These are phyloP conservation scores for Cerastis leucographa DNA, from an alignment of 2,888 invertebrate species.

Conservation along the genomic window DNA sequence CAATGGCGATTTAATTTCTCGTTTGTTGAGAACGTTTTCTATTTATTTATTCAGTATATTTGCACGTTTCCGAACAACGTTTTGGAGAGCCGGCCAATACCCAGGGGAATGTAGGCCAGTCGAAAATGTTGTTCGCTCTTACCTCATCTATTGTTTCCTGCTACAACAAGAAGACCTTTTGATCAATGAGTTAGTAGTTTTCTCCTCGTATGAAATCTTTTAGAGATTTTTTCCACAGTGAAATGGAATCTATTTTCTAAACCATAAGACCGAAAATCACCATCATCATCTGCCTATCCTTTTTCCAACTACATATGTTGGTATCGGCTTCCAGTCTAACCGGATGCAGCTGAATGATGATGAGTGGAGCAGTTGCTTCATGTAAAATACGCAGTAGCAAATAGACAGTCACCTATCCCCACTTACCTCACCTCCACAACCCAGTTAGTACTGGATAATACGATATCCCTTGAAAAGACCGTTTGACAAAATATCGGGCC, in stretches of 20 bases:
- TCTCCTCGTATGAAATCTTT: slow-evolving; percentile 16
- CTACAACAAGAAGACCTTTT: slow-evolving; percentile 54
- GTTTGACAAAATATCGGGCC: too few relatives aligned
- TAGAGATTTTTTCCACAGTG: neutral
- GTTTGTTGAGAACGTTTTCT: slow-evolving; percentile 30
- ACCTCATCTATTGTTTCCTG: slow-evolving; percentile 59
- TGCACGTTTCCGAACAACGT: slow-evolving; percentile 39
- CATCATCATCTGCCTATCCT: too few relatives aligned
- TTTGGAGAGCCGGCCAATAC: slow-evolving; percentile 52
- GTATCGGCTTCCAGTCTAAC: too few relatives aligned
- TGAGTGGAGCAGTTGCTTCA: too few relatives aligned
- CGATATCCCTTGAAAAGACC: too few relatives aligned
- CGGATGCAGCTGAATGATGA: too few relatives aligned
- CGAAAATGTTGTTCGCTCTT: slow-evolving; percentile 60
- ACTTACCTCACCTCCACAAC: too few relatives aligned
- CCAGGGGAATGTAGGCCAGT: slow-evolving; percentile 55
- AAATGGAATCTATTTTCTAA: neutral
- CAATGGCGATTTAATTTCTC: slow-evolving; percentile 33
- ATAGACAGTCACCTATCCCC: too few relatives aligned
- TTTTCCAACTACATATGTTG: too few relatives aligned
- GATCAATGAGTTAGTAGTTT: slow-evolving; percentile 53
- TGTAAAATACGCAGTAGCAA: too few relatives aligned
- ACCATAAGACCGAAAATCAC: neutral
- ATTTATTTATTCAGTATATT: slow-evolving; percentile 55
- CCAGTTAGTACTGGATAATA: too few relatives aligned